Base-by-base conservation (phyloP, 2,113 vertebrate species). In the Euleptes europaea region DNA sequence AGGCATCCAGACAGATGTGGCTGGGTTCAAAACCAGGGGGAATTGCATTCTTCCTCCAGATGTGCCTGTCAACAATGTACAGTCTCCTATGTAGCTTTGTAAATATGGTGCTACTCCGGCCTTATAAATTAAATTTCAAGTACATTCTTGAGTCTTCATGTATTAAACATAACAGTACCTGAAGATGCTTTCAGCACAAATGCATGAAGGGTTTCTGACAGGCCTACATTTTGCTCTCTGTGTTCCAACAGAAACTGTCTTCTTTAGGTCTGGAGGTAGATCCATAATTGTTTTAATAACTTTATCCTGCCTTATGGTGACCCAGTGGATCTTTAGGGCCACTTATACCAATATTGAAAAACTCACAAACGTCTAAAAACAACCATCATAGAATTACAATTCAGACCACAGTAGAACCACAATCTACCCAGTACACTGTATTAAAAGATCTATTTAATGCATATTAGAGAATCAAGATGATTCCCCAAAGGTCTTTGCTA, bases 1-100 rank as follows among this genome's bases (percentile, higher is more conserved):
- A 92, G 76, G 69, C 80, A 87, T 91, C 86, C 91, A 71, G 92
- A 89, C 83, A 93, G 86, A 93, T 91, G 87, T 85, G 92, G 84
- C 71, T 35, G 65, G 81, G 67, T 89, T 93, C 85, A 89, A 84
- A 91, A 84, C 87, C 89, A 73, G 35, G 83, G 87, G 86, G 71
- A 13, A 92, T 88, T 90, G 71, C 69, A 91, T 88, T 86, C 67
- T 88, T 83, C 71, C 57, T 91, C 87, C 88, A 93, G 88, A 91
- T 90, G 92, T 88, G 86, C 79, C 79, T 44, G 67, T 75, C 90
- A 21, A 86, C 42, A 71, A 42, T 71, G 75, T 85, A 82, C 66
- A 87, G 31, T 70, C 83, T 85, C 71, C 57, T 75, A 83, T 71
- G 74, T 76, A 90, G 51, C 79, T 83, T 84, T 84, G 21, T 77